Evolutionary conservation across 2,888 invertebrate species (phyloP).

Genomic region (Chromoteleia sp.): DNA sequence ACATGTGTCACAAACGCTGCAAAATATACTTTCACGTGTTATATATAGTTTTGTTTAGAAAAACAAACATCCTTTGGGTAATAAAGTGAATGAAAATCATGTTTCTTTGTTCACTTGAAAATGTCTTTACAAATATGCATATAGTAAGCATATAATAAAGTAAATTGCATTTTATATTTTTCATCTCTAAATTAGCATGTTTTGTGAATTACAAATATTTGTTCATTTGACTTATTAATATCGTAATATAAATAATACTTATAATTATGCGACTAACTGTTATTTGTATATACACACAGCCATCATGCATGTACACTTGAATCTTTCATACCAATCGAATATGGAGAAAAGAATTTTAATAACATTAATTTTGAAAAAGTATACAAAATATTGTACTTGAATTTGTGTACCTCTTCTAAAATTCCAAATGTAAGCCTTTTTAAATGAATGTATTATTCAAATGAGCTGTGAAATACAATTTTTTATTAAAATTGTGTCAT

Average conservation of each 20-base stretch:
- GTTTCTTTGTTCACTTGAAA: slow-evolving; percentile 1
- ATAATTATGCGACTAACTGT: slow-evolving; percentile 41
- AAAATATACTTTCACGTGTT: slow-evolving; percentile 42
- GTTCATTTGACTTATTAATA: slow-evolving; percentile 31
- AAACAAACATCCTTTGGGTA: background rate
- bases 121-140: slow-evolving; percentile 50
- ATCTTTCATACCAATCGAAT: slow-evolving; percentile 25
- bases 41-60: background rate
- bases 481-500: slow-evolving; percentile 9
- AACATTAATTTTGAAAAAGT: slow-evolving; percentile 11
- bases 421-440: background rate
- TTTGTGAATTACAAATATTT: slow-evolving; percentile 44
- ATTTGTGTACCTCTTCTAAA: slow-evolving; percentile 15
- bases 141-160: slow-evolving; percentile 31
- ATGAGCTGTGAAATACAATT: background rate
- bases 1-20: slow-evolving; percentile 13
- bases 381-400: slow-evolving; percentile 3
- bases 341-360: slow-evolving; percentile 5
- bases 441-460: background rate
- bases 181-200: slow-evolving; percentile 41
- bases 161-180: slow-evolving; percentile 28
- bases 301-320: slow-evolving; percentile 28
- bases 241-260: slow-evolving; percentile 57
- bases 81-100: slow-evolving; percentile 9
- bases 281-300: slow-evolving; percentile 61